Base-by-base conservation (phyloP, 2,113 vertebrate species). In the Pelvicachromis taeniatus region DNA sequence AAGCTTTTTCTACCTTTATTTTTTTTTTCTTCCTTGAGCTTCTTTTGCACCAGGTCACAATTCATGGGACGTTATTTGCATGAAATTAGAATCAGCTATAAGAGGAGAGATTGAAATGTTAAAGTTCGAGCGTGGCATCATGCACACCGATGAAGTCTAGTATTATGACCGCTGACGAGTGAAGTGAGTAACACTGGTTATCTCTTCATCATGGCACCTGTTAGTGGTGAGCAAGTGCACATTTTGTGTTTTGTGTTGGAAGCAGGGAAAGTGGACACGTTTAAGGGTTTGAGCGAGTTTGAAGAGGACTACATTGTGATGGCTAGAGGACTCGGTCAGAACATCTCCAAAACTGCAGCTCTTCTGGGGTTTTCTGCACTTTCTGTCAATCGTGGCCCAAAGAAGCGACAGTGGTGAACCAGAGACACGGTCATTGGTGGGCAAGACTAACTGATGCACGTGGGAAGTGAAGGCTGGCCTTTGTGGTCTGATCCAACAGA, bases 161-260 rank as follows among this genome's bases (percentile, higher is more conserved):
- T 6, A 38, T 63, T 63, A 38, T 63, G 59, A 63, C 31, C 58
- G 35, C 17, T 35, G 59, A 63, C 0, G 31, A 31, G 59, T 63
- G 59, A 63, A 63, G 31, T 63, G 59, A 63, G 59, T 17, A 63
- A 63, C 59, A 63, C 59, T 63, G 59, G n/a, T 63, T 63, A 63
- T 63, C 10, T 12, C 59, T 63, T 63, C 59, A 35, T 38, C 31
- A 3, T 63, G 59, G 31, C 59, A 38, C 31, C 59, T 63, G 59
- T 63, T 63, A 63, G 59, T 63, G 59, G 59, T 0, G 59, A 63
- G 59, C 31, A 38, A 63, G 31, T 63, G 59, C 35, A 63, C 59
- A 17, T 17, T 63, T 35, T 35, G 31, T 63, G 0, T 31, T 63
- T 31, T 63, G 17, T 63, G 59, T 38, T 63, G 10, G 10, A 63